Evolutionary conservation across 2,797 vertebrate species (phyloP).

Genomic region (Xenops minutus): DNA sequence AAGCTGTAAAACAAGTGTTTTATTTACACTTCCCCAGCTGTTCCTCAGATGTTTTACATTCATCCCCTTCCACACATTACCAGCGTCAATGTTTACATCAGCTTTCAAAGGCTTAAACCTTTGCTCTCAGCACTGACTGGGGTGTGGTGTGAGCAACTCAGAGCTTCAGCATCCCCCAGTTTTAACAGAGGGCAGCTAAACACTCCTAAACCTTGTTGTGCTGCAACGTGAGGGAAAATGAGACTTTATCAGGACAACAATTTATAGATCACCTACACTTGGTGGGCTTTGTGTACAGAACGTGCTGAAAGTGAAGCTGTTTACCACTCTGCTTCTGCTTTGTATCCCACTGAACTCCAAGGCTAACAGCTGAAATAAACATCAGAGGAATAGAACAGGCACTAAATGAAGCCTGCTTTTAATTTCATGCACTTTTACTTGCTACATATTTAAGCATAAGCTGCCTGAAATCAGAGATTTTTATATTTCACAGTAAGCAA

Average conservation of each 20-base stretch:
- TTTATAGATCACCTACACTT: background rate
- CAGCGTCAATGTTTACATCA: background rate
- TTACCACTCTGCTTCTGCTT: background rate
- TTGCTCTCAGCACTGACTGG: background rate
- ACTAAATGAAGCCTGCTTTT: slow-evolving; percentile 22
- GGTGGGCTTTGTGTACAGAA: background rate
- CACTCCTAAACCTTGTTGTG: background rate
- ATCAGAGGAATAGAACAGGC: background rate
- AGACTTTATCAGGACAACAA: background rate
- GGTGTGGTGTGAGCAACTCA: background rate
- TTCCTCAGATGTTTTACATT: background rate
- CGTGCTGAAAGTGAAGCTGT: background rate
- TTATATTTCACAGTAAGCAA: background rate
- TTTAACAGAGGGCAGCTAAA: background rate
- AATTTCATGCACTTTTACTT: background rate
- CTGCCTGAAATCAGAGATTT: background rate
- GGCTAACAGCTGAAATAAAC: background rate
- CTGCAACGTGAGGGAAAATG: background rate
- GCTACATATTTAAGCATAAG: background rate
- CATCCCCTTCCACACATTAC: background rate
- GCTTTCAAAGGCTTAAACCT: slow-evolving; percentile 3
- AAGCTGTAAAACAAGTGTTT: background rate
- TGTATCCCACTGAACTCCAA: background rate
- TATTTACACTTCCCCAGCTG: background rate
- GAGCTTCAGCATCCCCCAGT: background rate